Conservation (phyloP, 2,113 vertebrate genomes). For the Theropithecus gelada region DNA sequence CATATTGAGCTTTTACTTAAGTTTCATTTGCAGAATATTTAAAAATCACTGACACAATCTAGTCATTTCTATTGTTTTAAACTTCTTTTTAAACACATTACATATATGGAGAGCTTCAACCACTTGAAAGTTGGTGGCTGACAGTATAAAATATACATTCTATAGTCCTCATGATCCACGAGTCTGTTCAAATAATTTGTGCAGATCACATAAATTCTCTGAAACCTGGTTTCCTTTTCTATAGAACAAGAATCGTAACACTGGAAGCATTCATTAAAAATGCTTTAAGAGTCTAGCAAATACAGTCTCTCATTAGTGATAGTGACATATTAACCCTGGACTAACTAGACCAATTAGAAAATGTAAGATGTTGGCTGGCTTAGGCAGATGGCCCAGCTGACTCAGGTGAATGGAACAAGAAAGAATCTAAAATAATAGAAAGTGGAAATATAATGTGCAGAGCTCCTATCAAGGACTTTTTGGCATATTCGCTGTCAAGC, state of each 20-base stretch:
- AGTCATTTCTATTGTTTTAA: neutral
- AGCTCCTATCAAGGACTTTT: neutral
- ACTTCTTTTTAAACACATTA: neutral
- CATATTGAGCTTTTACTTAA: neutral
- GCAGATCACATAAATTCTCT: slow-evolving; percentile 19
- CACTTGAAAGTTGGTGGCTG: neutral
- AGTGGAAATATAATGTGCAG: neutral
- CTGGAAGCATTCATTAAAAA: neutral
- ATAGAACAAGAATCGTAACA: neutral
- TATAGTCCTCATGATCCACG: neutral
- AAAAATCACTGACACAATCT: neutral
- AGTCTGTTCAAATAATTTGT: neutral
- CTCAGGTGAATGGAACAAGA: slow-evolving; percentile 12
- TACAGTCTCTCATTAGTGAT: neutral
- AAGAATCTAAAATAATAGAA: neutral
- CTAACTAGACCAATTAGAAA: neutral
- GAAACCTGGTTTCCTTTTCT: neutral
- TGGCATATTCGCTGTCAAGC: neutral
- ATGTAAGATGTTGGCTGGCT: neutral
- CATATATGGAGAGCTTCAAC: neutral
- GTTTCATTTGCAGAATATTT: slow-evolving; percentile 33
- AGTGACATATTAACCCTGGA: neutral
- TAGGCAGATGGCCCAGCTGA: neutral
- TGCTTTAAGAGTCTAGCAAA: neutral
- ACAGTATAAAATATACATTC: neutral